Evolutionary conservation across 1,140 invertebrate genomes (phyloP).

Genomic region (Micrasema minimum): DNA sequence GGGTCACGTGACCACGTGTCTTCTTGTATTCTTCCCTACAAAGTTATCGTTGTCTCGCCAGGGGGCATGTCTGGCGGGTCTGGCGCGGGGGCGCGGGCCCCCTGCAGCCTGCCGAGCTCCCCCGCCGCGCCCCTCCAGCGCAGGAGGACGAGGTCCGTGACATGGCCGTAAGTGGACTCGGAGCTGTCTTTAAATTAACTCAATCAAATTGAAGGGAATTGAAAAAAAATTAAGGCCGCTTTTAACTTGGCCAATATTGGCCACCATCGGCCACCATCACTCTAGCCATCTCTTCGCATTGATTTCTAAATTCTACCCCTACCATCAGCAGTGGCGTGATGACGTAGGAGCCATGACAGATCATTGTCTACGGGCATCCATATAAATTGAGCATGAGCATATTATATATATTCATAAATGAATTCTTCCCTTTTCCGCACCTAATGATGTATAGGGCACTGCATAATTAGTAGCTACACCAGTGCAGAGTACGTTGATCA

Average conservation of each 20-base stretch:
- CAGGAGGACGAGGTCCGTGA: constrained; percentile 67
- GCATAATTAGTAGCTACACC: no score
- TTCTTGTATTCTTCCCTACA: no score
- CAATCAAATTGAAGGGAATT: neutral
- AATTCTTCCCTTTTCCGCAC: no score
- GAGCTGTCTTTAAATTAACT: neutral
- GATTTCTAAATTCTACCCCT: no score
- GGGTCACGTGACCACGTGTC: no score
- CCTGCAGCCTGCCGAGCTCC: constrained; percentile 52
- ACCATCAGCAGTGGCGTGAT: no score
- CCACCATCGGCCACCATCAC: neutral
- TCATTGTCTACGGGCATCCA: no score
- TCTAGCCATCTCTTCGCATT: neutral
- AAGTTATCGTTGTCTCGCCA: neutral
- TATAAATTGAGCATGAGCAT: no score
- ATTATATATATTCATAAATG: no score
- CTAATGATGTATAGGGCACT: no score
- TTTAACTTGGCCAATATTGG: neutral
- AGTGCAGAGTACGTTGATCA: no score
- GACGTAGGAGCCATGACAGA: no score
- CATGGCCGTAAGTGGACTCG: constrained; percentile 70
- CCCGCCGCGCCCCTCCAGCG: constrained; percentile 54
- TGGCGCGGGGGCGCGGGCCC: constrained; percentile 45
- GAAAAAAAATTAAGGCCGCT: neutral
- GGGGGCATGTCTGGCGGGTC: neutral